phyloP scores from a whole-genome alignment of 2,797 vertebrate genomes.

The Pitangus sulphuratus region DNA sequence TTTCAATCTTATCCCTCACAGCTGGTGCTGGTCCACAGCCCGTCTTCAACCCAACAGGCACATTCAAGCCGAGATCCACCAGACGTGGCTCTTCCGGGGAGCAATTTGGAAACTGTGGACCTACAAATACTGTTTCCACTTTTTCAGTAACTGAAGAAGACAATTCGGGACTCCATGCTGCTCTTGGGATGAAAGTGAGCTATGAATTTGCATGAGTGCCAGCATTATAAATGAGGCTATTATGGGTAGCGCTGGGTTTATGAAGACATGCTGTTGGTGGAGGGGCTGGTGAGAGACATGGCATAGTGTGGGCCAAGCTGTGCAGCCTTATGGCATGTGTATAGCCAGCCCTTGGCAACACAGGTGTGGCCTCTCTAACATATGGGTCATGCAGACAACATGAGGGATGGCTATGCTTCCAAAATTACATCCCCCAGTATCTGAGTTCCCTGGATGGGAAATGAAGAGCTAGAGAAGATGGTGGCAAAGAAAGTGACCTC shows the following conservation, averaged over 20 bases:
- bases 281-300: neutral
- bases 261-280: neutral
- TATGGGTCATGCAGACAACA: neutral
- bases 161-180: neutral
- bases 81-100: accelerated
- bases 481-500: neutral
- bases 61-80: neutral
- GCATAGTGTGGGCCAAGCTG: neutral
- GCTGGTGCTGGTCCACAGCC: neutral
- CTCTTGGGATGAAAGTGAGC: neutral
- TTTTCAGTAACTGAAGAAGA: neutral
- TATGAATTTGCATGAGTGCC: neutral
- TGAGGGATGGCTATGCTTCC: neutral
- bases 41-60: neutral
- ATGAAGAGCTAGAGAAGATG: neutral
- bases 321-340: neutral
- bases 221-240: neutral
- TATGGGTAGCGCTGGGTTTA: neutral
- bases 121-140: neutral
- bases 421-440: neutral
- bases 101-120: neutral
- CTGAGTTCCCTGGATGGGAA: neutral
- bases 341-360: neutral
- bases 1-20: neutral
- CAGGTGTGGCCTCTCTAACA: neutral